A percentile compares a stretch with the other conserved stretches of the same genome.
Conservation (phyloP, 2,113 vertebrate genomes). For the Oncorhynchus tshawytscha region DNA sequence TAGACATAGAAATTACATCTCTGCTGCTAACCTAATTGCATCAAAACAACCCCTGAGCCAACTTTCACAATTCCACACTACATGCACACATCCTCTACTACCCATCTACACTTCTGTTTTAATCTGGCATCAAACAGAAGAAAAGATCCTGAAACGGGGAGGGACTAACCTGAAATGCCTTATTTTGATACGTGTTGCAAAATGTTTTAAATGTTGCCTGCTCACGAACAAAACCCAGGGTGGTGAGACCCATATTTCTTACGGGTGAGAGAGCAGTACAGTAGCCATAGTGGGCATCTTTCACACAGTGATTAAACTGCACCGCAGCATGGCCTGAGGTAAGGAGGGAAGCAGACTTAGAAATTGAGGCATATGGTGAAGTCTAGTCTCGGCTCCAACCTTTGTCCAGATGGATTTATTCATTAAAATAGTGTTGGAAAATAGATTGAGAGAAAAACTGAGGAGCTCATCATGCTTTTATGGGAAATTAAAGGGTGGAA, state of each 20-base stretch:
- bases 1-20: neutral
- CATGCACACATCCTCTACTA: neutral
- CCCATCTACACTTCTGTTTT: neutral
- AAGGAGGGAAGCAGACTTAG: constrained; percentile 41
- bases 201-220: no score
- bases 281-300: neutral
- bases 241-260: no score
- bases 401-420: neutral
- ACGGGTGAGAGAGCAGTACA: neutral
- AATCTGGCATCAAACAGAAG: no score
- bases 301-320: neutral
- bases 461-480: neutral
- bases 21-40: no score
- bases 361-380: constrained; percentile 52
- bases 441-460: constrained; percentile 18
- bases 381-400: constrained; percentile 44
- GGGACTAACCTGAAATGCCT: no score
- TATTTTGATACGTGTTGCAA: no score
- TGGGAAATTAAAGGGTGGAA: neutral
- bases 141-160: neutral
- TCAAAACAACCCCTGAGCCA: constrained; percentile 15
- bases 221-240: no score
- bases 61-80: constrained; percentile 2
- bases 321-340: constrained; percentile 11
- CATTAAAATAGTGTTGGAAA: neutral